Base-by-base conservation (phyloP, 2,797 vertebrate genomes). In the Girardinus metallicus region DNA sequence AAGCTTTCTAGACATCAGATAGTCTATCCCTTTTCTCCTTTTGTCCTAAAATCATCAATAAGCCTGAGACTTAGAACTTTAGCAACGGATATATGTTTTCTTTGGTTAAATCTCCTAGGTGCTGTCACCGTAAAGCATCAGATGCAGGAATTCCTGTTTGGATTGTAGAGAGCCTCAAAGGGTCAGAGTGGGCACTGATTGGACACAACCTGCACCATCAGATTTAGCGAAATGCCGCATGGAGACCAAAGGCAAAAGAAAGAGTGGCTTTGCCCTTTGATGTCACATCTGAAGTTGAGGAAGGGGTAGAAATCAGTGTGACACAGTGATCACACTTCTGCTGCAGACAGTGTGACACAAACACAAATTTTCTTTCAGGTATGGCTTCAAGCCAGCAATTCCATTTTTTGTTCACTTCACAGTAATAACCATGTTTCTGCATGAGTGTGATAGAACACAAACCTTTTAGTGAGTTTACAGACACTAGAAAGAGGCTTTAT, bases 161-260 rank as follows among this genome's bases (percentile, higher is more conserved):
- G 78, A 77, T 46, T 79, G 80, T 71, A 66, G 55, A 26, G 26
- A 43, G 15, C 75, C 72, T 86, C 82, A 83, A 87, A 87, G 85
- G 76, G 83, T 87, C 79, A 66, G 55, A 60, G 75, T 49, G 83
- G 77, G 89, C 80, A 31, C 86, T 86, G 57, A 78, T 73, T 5
- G 51, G 75, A 78, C 84, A 15, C 36, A 21, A 44, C 49, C 75
- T 55, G 77, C 21, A 0, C 73, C 15, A 39, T 80, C 84, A 74
- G 74, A 86, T 88, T 83, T 53, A 53, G 68, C 88, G 60, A 92
- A 92, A 92, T 84, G 86, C 83, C 89, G 83, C 78, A 12, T 49
- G 76, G 80, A 77, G 80, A 88, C 88, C 82, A 88, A 93, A 91
- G 73, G 84, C 77, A 84, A 92, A 91, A 85, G 77, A 93, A 87